Base-by-base conservation (phyloP, 2,113 vertebrate species). In the Heliornis fulica region DNA sequence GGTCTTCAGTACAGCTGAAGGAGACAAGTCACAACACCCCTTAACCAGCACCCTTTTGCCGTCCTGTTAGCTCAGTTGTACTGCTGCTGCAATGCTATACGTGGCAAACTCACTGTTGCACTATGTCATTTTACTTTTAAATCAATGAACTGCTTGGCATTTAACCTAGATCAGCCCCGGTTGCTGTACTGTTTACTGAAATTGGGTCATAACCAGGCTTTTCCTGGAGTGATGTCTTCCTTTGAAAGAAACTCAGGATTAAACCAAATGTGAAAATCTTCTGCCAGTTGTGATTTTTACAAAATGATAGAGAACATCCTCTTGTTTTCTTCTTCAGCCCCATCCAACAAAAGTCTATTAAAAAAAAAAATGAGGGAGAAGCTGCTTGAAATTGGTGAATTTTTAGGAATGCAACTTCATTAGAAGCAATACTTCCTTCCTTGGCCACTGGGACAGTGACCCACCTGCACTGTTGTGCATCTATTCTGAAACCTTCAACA, bases 311-410 rank as follows among this genome's bases (percentile, higher is more conserved):
- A 77, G 61, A 56, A 71, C 40, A 53, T 8, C 2, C 4, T 65
- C 83, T 66, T 71, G 32, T 29, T 83, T 70, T 74, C 5, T 69
- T 87, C 31, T 74, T 48, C 22, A 77, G 36, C 56, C 63, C 32
- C 66, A 94, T 88, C 54, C 61, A 48, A 78, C 26, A 50, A 70
- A 93, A 96, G 88, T 76, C 82, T 83, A n/a, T n/a, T n/a, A n/a
- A n/a, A n/a, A n/a, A n/a, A n/a, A n/a, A n/a, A n/a, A n/a, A n/a
- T 10, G 54, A 90, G 56, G 56, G 83, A 43, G 76, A 92, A 96
- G 32, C 80, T 72, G 70, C 48, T 87, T 92, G 95, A 96, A 97
- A 96, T 96, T 69, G 87, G 87, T 91, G 90, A 94, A 94, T 97
- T 95, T n/a, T 95, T 79, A 96, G 94, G 94, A 96, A 94, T 91